Evolutionary conservation across 2,797 vertebrate species (phyloP).

Genomic region (Schizopygopsis malacanthus): DNA sequence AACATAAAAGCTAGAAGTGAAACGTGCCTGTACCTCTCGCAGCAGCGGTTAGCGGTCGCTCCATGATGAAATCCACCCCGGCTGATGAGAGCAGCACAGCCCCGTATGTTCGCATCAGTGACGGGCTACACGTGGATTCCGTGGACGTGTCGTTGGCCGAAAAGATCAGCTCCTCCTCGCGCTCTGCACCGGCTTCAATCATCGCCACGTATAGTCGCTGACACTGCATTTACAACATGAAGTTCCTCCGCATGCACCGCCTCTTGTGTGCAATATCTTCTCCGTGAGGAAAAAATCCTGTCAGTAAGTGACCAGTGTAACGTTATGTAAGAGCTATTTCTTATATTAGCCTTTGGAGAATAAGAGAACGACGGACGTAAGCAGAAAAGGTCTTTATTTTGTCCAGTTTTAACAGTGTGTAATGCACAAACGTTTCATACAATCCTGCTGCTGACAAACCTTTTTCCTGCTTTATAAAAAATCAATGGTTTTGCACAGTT

Average conservation of each 20-base stretch:
- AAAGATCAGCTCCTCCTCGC: constrained; percentile 40
- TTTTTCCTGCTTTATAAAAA: neutral
- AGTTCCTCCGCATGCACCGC: neutral
- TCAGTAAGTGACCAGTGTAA: neutral
- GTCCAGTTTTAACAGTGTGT: neutral
- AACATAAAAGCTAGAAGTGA: neutral
- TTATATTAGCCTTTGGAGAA: neutral
- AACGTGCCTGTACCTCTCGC: constrained; percentile 8
- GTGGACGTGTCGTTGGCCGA: constrained; percentile 36
- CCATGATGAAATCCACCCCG: constrained; percentile 18
- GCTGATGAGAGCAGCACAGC: neutral
- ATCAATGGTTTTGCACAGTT: neutral
- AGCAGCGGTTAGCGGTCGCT: neutral
- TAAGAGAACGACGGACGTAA: no score
- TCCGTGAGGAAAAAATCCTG: neutral
- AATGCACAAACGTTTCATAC: neutral
- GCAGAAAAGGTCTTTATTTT: neutral
- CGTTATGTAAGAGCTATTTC: neutral
- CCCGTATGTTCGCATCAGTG: constrained; percentile 26
- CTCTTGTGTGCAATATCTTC: neutral
- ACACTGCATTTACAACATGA: constrained; percentile 7
- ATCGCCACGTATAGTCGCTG: constrained; percentile 51
- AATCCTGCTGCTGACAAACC: neutral
- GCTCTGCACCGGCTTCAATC: constrained; percentile 8
- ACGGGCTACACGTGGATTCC: constrained; percentile 51